phyloP scores from a whole-genome alignment of 2,113 vertebrate genomes.

The Mungos mungo region DNA sequence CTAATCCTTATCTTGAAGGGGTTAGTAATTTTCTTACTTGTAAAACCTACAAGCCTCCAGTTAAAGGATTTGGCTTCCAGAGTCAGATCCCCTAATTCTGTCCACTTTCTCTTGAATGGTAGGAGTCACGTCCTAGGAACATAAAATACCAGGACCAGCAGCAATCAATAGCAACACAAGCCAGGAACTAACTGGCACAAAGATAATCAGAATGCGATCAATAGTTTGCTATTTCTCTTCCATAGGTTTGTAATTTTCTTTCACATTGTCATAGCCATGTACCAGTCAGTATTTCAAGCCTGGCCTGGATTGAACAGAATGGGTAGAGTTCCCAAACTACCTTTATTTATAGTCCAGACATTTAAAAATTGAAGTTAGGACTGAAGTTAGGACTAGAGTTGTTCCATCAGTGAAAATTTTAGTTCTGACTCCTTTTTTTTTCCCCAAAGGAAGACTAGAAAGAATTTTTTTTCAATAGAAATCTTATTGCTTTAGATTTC shows the following conservation, averaged over 20 bases:
- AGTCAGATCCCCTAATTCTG: neutral
- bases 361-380: neutral
- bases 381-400: neutral
- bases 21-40: neutral
- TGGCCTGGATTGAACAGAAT: neutral
- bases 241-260: constrained; percentile 41
- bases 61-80: neutral
- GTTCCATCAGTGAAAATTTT: neutral
- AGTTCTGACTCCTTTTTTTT: neutral
- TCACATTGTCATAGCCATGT: neutral
- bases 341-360: neutral
- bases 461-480: neutral
- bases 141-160: neutral
- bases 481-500: neutral
- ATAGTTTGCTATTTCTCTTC: neutral
- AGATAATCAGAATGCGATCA: neutral
- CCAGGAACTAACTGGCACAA: neutral
- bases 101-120: neutral
- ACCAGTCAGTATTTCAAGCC: neutral
- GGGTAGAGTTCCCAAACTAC: neutral
- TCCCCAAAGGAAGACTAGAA: neutral
- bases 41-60: neutral
- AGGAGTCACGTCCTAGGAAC: neutral
- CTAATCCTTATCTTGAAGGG: neutral
- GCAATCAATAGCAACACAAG: neutral